Conservation (phyloP, 2,888 invertebrate genomes). For the Eugnorisma glareosa region DNA sequence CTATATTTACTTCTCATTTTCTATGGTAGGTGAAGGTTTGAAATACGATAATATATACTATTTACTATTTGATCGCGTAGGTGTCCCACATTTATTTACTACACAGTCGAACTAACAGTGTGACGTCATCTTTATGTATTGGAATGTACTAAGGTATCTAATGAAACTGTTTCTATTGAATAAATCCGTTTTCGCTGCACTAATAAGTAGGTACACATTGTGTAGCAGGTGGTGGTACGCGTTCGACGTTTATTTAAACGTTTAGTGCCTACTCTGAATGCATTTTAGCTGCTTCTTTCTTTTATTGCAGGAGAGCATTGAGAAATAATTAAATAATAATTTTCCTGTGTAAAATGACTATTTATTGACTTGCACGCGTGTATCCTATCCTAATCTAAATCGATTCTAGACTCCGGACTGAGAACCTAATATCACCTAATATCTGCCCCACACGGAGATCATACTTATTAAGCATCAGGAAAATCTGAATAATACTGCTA, state of each 20-base stretch:
- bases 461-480: not conserved
- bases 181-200: slow-evolving; percentile 34
- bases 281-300: not conserved
- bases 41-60: not conserved
- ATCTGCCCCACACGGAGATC: not conserved
- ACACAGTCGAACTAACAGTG: not conserved
- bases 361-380: not conserved
- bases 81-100: not conserved
- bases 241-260: slow-evolving; percentile 47
- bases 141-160: not conserved
- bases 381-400: not conserved
- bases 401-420: not conserved
- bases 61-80: not conserved
- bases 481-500: not conserved
- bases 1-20: not conserved
- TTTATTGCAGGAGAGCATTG: not conserved
- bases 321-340: not conserved
- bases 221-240: slow-evolving; percentile 31
- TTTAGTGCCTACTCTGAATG: slow-evolving; percentile 9
- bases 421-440: not conserved
- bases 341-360: not conserved
- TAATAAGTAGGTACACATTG: slow-evolving; percentile 8
- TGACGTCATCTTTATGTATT: not conserved
- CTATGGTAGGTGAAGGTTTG: not conserved
- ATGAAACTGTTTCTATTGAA: slow-evolving; percentile 10